Evolutionary conservation across 1,140 invertebrate genomes (phyloP).

Genomic region (Leucophenga varia): DNA sequence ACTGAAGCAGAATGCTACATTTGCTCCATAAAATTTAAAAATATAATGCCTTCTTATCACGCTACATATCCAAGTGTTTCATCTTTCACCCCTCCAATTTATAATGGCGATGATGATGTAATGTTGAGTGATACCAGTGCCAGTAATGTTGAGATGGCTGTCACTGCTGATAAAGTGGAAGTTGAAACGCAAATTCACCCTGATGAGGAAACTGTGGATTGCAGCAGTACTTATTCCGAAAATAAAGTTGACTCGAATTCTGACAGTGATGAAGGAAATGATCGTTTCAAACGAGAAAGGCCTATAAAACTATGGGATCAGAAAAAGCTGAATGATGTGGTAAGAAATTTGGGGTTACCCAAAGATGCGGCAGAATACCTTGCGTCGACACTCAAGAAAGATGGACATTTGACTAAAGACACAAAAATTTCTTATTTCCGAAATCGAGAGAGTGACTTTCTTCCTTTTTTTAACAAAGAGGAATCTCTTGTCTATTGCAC

Average conservation of each 20-base stretch:
- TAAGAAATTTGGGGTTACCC: background rate
- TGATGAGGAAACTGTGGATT: background rate
- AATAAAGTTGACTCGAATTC: background rate
- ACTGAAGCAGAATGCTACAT: no score
- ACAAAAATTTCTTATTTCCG: background rate
- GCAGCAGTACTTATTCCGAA: background rate
- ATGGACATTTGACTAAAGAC: background rate
- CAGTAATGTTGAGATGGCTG: background rate
- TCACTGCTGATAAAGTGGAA: background rate
- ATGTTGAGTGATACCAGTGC: background rate
- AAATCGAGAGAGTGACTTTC: background rate
- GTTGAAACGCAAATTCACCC: background rate
- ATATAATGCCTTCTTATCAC: no score
- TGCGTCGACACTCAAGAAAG: background rate
- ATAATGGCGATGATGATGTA: no score
- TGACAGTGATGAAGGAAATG: background rate
- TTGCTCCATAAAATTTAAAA: no score
- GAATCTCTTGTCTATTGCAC: background rate
- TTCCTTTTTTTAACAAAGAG: background rate
- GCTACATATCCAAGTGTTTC: background rate
- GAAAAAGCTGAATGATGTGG: background rate
- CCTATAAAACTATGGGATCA: background rate
- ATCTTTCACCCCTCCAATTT: background rate
- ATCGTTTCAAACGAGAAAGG: background rate
- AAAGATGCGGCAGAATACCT: background rate